A percentile compares a stretch with the other conserved stretches of the same genome.
Conservation (phyloP, 2,797 vertebrate genomes). For the Fistularia tabacaria region DNA sequence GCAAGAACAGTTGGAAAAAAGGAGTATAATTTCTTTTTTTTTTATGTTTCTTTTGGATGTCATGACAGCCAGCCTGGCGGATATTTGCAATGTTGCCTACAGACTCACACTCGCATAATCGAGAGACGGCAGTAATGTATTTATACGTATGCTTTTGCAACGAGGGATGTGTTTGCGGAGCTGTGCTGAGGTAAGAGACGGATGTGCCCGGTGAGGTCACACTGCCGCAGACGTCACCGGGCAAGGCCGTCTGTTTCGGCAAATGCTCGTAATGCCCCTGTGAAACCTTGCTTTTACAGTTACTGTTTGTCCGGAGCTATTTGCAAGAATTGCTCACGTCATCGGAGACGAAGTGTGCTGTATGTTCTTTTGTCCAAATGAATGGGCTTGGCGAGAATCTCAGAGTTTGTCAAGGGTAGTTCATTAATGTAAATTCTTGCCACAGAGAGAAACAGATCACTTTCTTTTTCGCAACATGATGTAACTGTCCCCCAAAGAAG, state of each 20-base stretch:
- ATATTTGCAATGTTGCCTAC: too few species aligned
- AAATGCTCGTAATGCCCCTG: constrained; percentile 7
- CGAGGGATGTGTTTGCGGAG: constrained; percentile 18
- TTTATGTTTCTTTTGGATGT: too few species aligned
- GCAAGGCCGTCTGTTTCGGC: constrained; percentile 38
- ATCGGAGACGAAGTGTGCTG: constrained; percentile 27
- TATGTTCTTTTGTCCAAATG: constrained; percentile 44
- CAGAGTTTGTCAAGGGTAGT: constrained; percentile 4
- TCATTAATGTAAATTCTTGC: background rate
- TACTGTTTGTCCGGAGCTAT: constrained; percentile 40
- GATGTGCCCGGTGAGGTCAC: constrained; percentile 32
- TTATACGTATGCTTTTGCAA: constrained; percentile 35
- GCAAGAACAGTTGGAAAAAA: too few species aligned
- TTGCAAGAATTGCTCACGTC: constrained; percentile 26
- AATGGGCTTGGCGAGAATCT: constrained; percentile 11
- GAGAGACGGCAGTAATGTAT: constrained; percentile 13
- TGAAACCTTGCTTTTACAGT: constrained; percentile 53
- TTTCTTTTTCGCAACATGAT: constrained; percentile 17
- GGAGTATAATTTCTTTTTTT: too few species aligned
- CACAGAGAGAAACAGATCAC: constrained; percentile 9
- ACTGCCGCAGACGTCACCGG: constrained; percentile 36
- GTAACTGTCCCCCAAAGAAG: constrained; percentile 22
- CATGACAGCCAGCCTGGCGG: too few species aligned
- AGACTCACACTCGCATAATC: background rate
- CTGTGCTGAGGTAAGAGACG: constrained; percentile 14